These are phyloP conservation scores for Seira ritae DNA, from an alignment of 2,888 invertebrate species.

Conservation along the genomic window DNA sequence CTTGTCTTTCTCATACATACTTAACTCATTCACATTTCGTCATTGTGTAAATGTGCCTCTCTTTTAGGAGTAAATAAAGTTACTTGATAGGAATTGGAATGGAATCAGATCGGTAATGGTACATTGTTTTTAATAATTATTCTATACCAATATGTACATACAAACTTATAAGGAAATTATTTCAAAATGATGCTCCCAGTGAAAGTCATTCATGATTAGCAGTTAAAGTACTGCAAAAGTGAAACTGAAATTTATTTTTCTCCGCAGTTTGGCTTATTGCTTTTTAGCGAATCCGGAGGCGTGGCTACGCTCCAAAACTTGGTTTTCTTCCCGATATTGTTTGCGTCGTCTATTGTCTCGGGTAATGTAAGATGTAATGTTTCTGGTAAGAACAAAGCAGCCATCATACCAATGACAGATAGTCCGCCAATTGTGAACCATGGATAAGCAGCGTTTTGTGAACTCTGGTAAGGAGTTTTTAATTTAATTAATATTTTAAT, in stretches of 20 bases:
- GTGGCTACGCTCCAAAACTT: slow-evolving; percentile 70
- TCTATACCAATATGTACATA: too few species aligned
- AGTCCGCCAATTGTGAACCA: slow-evolving; percentile 55
- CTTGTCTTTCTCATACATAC: too few species aligned
- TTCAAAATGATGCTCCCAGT: too few species aligned
- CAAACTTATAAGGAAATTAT: too few species aligned
- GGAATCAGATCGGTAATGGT: too few species aligned
- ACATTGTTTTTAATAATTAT: too few species aligned
- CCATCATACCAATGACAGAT: slow-evolving; percentile 74
- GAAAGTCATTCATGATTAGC: too few species aligned
- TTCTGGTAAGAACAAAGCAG: slow-evolving; percentile 80
- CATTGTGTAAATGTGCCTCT: too few species aligned
- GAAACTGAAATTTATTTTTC: neutral
- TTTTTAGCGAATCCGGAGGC: slow-evolving; percentile 4
- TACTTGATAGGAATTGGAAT: too few species aligned
- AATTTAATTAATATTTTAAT: slow-evolving; percentile 7
- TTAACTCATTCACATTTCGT: too few species aligned
- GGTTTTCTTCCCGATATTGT: slow-evolving; percentile 78
- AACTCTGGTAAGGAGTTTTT: slow-evolving; percentile 51
- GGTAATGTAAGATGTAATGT: slow-evolving; percentile 80
- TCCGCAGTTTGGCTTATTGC: neutral
- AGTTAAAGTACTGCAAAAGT: too few species aligned
- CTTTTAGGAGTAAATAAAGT: too few species aligned
- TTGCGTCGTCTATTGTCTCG: slow-evolving; percentile 81
- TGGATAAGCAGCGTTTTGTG: slow-evolving; percentile 57